Conservation (phyloP, 2,888 invertebrate genomes). For the Leptopterna dolabrata region DNA sequence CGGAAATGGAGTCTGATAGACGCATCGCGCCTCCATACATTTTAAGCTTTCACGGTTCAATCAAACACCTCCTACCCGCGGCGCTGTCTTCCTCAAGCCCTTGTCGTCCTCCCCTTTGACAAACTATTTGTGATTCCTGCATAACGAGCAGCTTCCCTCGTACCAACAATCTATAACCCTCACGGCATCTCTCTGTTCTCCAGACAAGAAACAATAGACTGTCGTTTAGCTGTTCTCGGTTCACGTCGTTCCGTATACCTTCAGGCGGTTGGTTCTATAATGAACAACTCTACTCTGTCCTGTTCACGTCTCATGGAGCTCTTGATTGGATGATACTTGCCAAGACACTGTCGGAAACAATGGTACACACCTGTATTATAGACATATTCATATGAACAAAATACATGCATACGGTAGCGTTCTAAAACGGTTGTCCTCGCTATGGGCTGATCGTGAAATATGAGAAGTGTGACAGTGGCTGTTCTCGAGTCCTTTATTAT, state of each 20-base stretch:
- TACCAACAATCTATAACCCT: conserved; percentile 31
- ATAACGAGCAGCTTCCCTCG: conserved; percentile 37
- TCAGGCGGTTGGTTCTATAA: neutral
- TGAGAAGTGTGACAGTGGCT: no score
- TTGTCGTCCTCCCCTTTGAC: conserved; percentile 13
- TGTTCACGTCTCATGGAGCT: neutral
- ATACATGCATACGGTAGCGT: no score
- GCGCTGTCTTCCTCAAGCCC: neutral
- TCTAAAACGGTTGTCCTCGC: no score
- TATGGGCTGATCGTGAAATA: no score
- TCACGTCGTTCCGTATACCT: neutral
- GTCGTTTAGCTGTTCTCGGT: neutral
- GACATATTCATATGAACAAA: no score
- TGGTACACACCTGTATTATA: no score
- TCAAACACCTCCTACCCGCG: conserved; percentile 2
- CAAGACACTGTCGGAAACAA: no score
- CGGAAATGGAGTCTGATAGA: neutral
- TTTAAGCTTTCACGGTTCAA: neutral
- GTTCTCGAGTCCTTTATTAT: no score
- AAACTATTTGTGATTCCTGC: conserved; percentile 49
- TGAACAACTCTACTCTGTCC: neutral
- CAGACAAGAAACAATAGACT: conserved; percentile 33
- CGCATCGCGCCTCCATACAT: neutral
- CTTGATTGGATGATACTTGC: no score
- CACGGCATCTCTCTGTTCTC: neutral